Conservation (phyloP, 2,797 vertebrate species). For the Eutrigla gurnardus region DNA sequence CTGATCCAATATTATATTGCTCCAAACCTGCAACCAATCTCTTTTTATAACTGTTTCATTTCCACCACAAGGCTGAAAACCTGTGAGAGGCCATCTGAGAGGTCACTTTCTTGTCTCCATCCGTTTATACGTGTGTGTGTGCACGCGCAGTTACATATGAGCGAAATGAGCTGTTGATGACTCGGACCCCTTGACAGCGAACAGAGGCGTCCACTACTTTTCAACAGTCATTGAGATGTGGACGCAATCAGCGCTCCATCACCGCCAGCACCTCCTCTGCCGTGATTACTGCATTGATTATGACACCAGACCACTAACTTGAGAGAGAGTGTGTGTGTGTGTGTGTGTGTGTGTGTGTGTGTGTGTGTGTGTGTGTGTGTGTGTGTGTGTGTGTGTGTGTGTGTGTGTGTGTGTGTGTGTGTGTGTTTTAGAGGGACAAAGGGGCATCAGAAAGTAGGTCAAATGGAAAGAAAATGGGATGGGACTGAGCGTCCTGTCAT, state of each 20-base stretch:
- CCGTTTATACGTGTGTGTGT: background rate
- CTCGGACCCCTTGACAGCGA: conserved; percentile 37
- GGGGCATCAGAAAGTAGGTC: background rate
- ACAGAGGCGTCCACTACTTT: conserved; percentile 36
- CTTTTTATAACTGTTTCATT: background rate
- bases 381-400: conserved; percentile 17
- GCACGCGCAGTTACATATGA: background rate
- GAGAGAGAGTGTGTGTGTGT: conserved; percentile 26
- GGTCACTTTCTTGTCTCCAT: background rate
- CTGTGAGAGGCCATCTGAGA: background rate
- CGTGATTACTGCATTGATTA: conserved; percentile 58
- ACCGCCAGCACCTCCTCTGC: conserved; percentile 18
- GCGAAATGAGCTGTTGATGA: conserved; percentile 30
- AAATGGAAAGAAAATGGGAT: background rate
- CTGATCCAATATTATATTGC: background rate
- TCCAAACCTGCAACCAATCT: background rate
- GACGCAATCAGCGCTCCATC: conserved; percentile 54
- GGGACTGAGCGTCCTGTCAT: conserved; percentile 12
- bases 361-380: conserved; percentile 27
- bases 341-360: conserved; percentile 25
- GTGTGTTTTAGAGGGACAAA: conserved; percentile 1
- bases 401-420: conserved; percentile 30
- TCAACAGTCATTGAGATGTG: conserved; percentile 40
- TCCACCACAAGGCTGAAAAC: background rate
- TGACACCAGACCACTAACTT: conserved; percentile 11